phyloP scores from a whole-genome alignment of 2,888 invertebrate genomes.

The Odontocerum albicorne region DNA sequence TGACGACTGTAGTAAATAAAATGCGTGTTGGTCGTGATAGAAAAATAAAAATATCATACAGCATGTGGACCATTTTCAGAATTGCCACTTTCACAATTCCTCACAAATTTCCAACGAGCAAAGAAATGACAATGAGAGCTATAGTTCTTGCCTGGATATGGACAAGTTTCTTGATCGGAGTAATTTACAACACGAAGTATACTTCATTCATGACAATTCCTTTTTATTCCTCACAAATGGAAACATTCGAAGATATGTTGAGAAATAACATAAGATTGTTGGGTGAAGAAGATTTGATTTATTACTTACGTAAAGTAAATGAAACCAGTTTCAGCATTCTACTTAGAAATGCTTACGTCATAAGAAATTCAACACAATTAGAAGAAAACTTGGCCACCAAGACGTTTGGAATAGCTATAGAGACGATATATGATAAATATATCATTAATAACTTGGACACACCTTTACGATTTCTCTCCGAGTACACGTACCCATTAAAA shows the following conservation, averaged over 20 bases:
- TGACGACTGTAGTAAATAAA: no score
- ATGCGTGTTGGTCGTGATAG: no score
- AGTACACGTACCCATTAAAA: constrained; percentile 10
- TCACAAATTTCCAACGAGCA: constrained; percentile 7
- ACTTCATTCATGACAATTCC: constrained; percentile 18
- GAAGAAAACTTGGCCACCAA: no score
- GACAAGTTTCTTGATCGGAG: constrained; percentile 14
- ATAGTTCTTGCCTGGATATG: constrained; percentile 14
- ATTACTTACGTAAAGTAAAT: no score
- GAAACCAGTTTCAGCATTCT: no score
- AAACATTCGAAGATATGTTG: constrained; percentile 20
- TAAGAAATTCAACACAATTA: no score
- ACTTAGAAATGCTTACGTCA: no score
- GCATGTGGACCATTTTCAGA: constrained; percentile 18
- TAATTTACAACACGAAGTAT: constrained; percentile 17
- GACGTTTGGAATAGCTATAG: constrained; percentile 15
- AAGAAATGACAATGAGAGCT: constrained; percentile 15
- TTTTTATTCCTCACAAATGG: constrained; percentile 12
- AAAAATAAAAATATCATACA: constrained; percentile 10
- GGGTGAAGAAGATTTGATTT: not conserved
- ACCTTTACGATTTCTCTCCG: not conserved
- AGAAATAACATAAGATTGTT: constrained; percentile 13
- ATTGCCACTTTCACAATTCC: constrained; percentile 18
- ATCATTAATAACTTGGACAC: not conserved
- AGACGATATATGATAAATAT: constrained; percentile 14